Conservation (phyloP, 2,888 invertebrate species). For the Diarsia brunnea region DNA sequence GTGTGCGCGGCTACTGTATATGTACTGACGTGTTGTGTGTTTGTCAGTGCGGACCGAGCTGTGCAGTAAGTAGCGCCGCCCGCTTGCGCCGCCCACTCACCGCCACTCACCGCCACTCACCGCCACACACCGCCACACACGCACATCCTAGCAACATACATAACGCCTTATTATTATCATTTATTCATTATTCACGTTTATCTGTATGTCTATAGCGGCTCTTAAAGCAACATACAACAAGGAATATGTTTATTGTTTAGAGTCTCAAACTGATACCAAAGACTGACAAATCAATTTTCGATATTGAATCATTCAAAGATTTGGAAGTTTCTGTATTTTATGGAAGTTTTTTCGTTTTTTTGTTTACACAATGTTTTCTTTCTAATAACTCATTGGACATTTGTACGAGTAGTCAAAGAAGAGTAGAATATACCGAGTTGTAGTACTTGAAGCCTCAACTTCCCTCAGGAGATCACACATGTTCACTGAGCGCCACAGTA, state of each 20-base stretch:
- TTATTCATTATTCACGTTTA: not conserved
- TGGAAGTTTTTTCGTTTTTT: not conserved
- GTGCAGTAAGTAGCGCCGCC: slow-evolving; percentile 85
- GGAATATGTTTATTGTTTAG: not conserved
- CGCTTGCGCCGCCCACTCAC: slow-evolving; percentile 39
- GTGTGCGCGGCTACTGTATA: not conserved
- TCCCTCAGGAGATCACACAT: not conserved
- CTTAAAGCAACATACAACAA: not conserved
- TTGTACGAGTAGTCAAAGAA: not conserved
- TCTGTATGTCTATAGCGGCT: slow-evolving; percentile 1
- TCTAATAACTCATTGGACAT: not conserved
- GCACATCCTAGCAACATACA: slow-evolving; percentile 6
- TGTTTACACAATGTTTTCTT: not conserved
- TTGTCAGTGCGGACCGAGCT: slow-evolving; percentile 88
- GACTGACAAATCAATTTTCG: not conserved
- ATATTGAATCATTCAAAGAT: not conserved
- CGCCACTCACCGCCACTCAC: not conserved
- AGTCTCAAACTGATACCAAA: not conserved
- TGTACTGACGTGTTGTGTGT: slow-evolving; percentile 74
- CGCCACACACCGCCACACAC: not conserved
- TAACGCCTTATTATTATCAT: not conserved
- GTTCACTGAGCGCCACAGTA: not conserved
- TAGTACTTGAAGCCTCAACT: slow-evolving; percentile 7
- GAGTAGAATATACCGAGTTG: not conserved
- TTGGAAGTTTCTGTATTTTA: not conserved